Base-by-base conservation (phyloP, 1,140 invertebrate genomes). In the Idris sp. region DNA sequence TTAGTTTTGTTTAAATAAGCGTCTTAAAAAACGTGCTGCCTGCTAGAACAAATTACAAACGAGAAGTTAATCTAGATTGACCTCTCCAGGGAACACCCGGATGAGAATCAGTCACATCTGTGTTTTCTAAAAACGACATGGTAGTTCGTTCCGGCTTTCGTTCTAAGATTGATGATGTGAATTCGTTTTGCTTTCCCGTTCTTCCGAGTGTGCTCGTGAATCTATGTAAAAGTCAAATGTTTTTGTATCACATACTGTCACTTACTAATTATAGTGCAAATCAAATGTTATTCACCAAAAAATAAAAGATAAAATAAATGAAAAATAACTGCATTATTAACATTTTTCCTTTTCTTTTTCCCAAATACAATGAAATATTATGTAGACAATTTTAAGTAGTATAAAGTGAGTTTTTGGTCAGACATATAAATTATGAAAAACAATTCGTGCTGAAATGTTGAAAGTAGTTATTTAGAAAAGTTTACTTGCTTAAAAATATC, bases 61-160 rank as follows among this genome's bases (percentile, higher is more conserved):
- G 40, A 74, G 40, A 59, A 72, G 48, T 65, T 77, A 77, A 77
- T 77, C 76, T 77, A 62, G 65, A 54, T 67, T 77, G 65, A 59
- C 72, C 72, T 78, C 76, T 78, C 76, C 43, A 58, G 76, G 76
- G 74, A 76, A 64, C 67, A 38, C 53, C 62, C 48, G 61, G 25
- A 76, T 56, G 54, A 71, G 64, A 77, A 77, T 77, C 75, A 77
- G 75, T 74, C 75, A 77, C 75, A 77, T 77, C 75, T 77, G 75
- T 77, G 75, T 73, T 77, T 77, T 69, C 75, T 54, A 54, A 65
- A 77, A 69, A 58, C 69, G 75, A 73, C 64, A 46, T 54, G 61
- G 69, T 64, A 65, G 13, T 77, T 74, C 75, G 75, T 77, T 77
- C 75, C 69, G 69, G 65, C 49, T 58, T 62, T 74, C 65, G 44